Evolutionary conservation across 2,797 vertebrate species (phyloP), one percentile per base, ranked within the genome.

Genomic region (Ctenopoma kingsleyae): DNA sequence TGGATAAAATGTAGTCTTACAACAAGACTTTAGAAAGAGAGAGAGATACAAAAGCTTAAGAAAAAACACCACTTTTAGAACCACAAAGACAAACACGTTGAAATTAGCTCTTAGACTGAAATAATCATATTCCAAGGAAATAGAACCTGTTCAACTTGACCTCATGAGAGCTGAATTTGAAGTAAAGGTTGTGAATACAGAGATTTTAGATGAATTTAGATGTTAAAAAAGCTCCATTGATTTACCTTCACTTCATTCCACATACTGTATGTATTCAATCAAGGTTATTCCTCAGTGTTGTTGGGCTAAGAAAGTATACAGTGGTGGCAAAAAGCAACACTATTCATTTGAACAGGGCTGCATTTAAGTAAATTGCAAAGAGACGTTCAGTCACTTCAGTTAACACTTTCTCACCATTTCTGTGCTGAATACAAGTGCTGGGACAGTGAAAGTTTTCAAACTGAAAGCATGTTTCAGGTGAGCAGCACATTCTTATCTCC

Each of bases 41-140:
- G 17, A 3, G 44, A 2, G 43, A 44, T n/a, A 43, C 5, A n/a
- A 38, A 47, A 68, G 46, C 4, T 25, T 41, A 40, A 53, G 12
- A 48, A 56, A 53, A 22, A 27, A 15, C 17, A 57, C n/a, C 5
- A 20, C 0, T 50, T 11, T 52, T 5, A 16, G 23, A 38, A 50
- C 23, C 3, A 13, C 19, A 47, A 2, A 2, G 19, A 47, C 43
- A 36, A 36, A 15, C 15, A 43, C 71, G 50, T 36, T 71, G 0
- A 41, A 70, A 23, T 56, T 12, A 44, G 27, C n/a, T 69, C 47
- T 49, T 30, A 57, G 19, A 72, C 47, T 71, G 17, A n/a, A 43
- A 68, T 61, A 3, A 48, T 74, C 32, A 36, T 25, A 22, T 16
- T 4, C 75, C 30, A 17, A 52, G 67, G 43, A 70, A 74, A 78